Percentiles rank a stretch among this genome's conserved stretches.
These are phyloP conservation scores for Podotricha telesiphe DNA, from an alignment of 2,888 invertebrate species.

Conservation along the genomic window DNA sequence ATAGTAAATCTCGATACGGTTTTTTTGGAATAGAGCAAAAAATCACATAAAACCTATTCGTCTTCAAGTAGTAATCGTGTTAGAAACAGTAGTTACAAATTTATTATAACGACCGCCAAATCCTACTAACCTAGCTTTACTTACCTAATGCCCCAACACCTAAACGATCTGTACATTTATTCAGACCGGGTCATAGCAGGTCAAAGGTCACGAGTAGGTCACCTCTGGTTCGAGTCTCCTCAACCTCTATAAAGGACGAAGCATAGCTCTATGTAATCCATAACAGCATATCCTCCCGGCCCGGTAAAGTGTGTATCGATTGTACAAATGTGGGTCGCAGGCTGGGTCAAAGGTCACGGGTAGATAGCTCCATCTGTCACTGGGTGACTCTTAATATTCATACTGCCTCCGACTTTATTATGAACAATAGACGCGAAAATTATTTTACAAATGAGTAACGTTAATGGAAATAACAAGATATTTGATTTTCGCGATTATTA, in stretches of 20 bases:
- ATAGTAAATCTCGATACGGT: too few species aligned
- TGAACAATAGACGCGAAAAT: background rate
- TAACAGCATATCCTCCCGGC: slow-evolving; percentile 33
- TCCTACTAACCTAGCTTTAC: background rate
- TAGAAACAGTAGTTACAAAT: too few species aligned
- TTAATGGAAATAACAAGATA: background rate
- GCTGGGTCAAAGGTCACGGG: slow-evolving; percentile 54
- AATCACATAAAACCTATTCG: too few species aligned
- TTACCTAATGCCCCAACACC: slow-evolving; percentile 5
- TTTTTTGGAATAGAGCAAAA: too few species aligned
- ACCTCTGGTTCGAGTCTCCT: slow-evolving; percentile 23
- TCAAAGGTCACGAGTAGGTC: slow-evolving; percentile 46
- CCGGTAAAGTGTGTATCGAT: slow-evolving; percentile 65
- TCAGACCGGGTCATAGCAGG: slow-evolving; percentile 79
- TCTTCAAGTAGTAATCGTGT: too few species aligned
- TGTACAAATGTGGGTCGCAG: slow-evolving; percentile 81
- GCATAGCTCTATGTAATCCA: slow-evolving; percentile 31
- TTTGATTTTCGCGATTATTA: too few species aligned
- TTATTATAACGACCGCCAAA: background rate
- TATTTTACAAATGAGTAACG: background rate
- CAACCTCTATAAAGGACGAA: slow-evolving; percentile 50
- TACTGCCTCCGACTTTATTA: background rate
- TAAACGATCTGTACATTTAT: slow-evolving; percentile 51
- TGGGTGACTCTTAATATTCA: slow-evolving; percentile 6
- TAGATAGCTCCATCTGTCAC: slow-evolving; percentile 43